Conservation (phyloP, 2,888 invertebrate genomes). For the Ypsolopha sequella region DNA sequence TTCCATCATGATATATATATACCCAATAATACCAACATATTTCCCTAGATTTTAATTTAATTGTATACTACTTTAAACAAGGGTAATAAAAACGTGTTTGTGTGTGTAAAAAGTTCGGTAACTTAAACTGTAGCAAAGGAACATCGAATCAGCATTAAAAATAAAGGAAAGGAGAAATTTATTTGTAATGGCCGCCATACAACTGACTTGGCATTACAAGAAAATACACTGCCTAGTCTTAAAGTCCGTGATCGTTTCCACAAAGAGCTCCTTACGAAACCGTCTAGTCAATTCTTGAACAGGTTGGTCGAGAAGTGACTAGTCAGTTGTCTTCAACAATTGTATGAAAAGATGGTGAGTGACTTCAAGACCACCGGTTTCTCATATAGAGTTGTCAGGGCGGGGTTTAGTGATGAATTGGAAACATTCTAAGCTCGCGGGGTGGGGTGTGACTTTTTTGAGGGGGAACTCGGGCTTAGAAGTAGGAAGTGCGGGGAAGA, state of each 20-base stretch:
- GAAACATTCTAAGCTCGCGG: conserved; percentile 54
- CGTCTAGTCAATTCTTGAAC: conserved; percentile 19
- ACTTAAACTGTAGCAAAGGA: conserved; percentile 21
- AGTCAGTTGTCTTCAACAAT: conserved; percentile 13
- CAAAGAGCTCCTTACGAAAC: conserved; percentile 9
- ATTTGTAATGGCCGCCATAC: conserved; percentile 55
- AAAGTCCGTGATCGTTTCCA: conserved; percentile 22
- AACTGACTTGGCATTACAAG: conserved; percentile 44
- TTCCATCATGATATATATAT: too few species aligned
- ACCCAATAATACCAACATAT: too few species aligned
- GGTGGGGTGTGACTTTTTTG: conserved; percentile 52
- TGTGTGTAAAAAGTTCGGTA: too few species aligned
- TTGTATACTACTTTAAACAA: too few species aligned
- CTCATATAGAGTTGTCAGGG: conserved; percentile 74
- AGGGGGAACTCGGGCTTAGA: conserved; percentile 40
- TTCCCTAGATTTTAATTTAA: too few species aligned
- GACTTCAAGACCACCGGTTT: conserved; percentile 40
- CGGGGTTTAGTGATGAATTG: conserved; percentile 72
- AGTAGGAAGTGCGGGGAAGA: conserved; percentile 37
- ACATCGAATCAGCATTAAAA: conserved; percentile 39
- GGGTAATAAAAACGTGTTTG: too few species aligned
- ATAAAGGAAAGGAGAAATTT: conserved; percentile 47
- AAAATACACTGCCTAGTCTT: conserved; percentile 41
- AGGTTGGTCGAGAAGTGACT: conserved; percentile 22
- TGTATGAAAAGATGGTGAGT: conserved; percentile 24